phyloP scores from a whole-genome alignment of 2,113 vertebrate genomes.

The Parotia lawesii region DNA sequence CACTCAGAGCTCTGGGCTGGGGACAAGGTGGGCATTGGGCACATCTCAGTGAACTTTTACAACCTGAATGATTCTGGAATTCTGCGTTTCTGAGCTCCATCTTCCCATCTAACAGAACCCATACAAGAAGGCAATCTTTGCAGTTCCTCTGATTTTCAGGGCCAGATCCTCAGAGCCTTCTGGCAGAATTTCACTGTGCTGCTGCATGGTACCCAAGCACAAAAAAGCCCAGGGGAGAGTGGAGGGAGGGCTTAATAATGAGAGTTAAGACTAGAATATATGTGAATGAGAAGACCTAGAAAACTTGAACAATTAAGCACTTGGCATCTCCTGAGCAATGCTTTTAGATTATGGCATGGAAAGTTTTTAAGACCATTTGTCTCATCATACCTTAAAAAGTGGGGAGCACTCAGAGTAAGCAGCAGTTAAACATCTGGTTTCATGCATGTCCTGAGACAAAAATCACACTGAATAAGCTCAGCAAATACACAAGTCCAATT shows the following conservation, averaged over 20 bases:
- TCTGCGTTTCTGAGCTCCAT: background rate
- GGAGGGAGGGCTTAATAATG: background rate
- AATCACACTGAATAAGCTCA: background rate
- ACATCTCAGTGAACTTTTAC: background rate
- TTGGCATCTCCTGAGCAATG: background rate
- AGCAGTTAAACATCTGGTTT: background rate
- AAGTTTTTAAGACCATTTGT: background rate
- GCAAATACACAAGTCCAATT: background rate
- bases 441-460: background rate
- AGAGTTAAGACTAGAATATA: background rate
- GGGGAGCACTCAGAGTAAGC: background rate
- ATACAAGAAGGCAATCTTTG: background rate
- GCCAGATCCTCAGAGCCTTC: background rate
- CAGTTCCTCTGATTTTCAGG: background rate
- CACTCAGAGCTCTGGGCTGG: background rate
- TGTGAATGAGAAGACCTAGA: background rate
- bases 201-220: background rate
- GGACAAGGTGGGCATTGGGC: background rate
- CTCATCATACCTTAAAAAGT: background rate
- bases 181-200: background rate
- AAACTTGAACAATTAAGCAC: background rate
- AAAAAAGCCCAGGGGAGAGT: accelerated
- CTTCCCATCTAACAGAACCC: background rate
- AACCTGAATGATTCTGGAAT: accelerated
- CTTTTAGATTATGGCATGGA: background rate